phyloP scores from a whole-genome alignment of 2,797 vertebrate species.

The Alauda arvensis region DNA sequence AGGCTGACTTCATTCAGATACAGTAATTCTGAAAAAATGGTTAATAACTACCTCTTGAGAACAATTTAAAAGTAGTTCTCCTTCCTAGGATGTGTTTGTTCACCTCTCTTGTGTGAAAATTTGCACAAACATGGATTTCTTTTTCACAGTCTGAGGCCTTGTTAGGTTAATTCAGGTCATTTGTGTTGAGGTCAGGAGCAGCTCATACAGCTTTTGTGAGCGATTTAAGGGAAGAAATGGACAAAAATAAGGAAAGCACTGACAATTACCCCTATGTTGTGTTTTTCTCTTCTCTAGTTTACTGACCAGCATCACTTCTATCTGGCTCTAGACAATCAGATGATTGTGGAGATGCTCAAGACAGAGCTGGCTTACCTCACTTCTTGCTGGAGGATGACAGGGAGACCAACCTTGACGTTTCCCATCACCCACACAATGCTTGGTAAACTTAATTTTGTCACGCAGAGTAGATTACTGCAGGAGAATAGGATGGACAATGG shows the following conservation, averaged over 20 bases:
- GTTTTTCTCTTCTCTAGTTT: constrained; percentile 78
- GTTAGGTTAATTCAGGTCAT: background rate
- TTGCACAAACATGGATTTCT: background rate
- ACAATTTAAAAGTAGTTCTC: background rate
- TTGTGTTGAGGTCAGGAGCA: background rate
- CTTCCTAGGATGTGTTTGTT: background rate
- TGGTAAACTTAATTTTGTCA: constrained; percentile 69
- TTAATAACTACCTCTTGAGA: background rate
- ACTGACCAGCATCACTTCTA: constrained; percentile 98
- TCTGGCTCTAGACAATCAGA: constrained; percentile 94
- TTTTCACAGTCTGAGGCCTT: background rate
- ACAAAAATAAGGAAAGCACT: background rate
- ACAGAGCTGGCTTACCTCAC: constrained; percentile 93
- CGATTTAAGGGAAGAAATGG: background rate
- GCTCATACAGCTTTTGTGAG: background rate
- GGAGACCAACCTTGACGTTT: constrained; percentile 91
- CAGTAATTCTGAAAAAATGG: background rate
- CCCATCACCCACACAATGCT: constrained; percentile 93
- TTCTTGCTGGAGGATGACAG: constrained; percentile 96
- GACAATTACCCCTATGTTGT: background rate
- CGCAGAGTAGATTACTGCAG: background rate
- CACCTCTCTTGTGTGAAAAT: background rate
- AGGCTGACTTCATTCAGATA: background rate
- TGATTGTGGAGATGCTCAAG: constrained; percentile 97
- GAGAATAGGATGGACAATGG: background rate